Evolutionary conservation across 2,797 vertebrate species (phyloP).

Genomic region (Limnodromus scolopaceus): DNA sequence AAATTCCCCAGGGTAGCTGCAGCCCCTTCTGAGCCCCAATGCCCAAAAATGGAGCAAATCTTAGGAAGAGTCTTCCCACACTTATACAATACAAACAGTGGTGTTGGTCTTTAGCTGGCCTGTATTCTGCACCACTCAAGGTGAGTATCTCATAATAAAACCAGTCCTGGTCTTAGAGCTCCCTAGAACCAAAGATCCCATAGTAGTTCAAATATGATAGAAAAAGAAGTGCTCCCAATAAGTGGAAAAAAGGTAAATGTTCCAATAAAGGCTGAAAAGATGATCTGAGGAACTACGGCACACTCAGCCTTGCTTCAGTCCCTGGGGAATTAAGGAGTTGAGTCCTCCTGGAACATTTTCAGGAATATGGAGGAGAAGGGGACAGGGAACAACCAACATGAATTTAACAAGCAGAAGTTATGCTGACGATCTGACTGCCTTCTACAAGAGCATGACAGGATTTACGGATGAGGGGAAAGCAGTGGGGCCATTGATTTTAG

Average conservation of each 20-base stretch:
- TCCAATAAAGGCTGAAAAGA: not conserved
- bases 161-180: not conserved
- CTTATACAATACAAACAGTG: accelerated
- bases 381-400: not conserved
- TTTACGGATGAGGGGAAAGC: not conserved
- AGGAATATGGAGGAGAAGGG: not conserved
- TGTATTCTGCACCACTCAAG: not conserved
- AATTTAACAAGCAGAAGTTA: not conserved
- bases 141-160: not conserved
- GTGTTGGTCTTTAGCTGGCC: not conserved
- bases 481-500: not conserved
- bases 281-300: not conserved
- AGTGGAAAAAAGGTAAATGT: not conserved
- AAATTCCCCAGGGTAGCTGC: not conserved
- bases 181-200: not conserved
- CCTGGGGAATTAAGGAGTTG: not conserved
- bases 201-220: not conserved
- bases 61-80: not conserved
- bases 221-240: accelerated
- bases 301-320: accelerated
- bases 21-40: not conserved
- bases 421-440: accelerated
- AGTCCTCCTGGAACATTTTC: not conserved
- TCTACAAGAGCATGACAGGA: accelerated
- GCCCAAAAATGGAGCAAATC: not conserved